Conservation (phyloP, 1,140 invertebrate genomes). For the Akabosia matsudoensis region DNA sequence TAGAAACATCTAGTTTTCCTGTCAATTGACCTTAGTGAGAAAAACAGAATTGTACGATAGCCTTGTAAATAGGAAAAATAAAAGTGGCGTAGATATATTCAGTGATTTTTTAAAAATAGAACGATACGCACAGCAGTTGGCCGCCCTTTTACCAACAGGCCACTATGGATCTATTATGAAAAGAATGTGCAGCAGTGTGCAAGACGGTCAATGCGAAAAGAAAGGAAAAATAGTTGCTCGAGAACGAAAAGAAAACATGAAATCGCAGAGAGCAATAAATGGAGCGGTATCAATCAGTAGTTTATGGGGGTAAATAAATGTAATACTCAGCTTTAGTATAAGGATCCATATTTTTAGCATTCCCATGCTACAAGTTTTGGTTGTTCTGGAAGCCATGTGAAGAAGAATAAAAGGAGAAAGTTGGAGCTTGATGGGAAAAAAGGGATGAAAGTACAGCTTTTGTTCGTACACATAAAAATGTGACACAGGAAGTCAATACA, state of each 20-base stretch:
- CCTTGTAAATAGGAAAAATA: too few species aligned
- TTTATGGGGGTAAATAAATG: not conserved
- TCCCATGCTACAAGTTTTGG: not conserved
- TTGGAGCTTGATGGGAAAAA: not conserved
- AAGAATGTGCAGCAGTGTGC: not conserved
- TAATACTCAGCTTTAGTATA: not conserved
- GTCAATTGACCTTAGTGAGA: conserved; percentile 18
- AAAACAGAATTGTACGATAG: too few species aligned
- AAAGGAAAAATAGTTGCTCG: not conserved
- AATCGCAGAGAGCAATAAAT: not conserved
- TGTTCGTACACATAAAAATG: conserved; percentile 12
- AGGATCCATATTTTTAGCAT: not conserved
- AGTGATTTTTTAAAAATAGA: not conserved
- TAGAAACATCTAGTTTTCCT: not conserved
- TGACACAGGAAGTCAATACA: conserved; percentile 20
- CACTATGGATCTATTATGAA: not conserved
- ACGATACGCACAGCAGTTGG: not conserved
- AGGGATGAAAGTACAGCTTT: not conserved
- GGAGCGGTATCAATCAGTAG: conserved; percentile 6
- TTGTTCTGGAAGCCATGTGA: not conserved
- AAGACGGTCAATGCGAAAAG: not conserved
- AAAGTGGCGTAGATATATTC: not conserved
- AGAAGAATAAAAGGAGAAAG: not conserved
- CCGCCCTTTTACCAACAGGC: not conserved
- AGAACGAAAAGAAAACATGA: not conserved